A percentile compares a stretch with the other conserved stretches of the same genome.
Evolutionary conservation across 2,113 vertebrate genomes (phyloP).

Genomic region (Columba livia): DNA sequence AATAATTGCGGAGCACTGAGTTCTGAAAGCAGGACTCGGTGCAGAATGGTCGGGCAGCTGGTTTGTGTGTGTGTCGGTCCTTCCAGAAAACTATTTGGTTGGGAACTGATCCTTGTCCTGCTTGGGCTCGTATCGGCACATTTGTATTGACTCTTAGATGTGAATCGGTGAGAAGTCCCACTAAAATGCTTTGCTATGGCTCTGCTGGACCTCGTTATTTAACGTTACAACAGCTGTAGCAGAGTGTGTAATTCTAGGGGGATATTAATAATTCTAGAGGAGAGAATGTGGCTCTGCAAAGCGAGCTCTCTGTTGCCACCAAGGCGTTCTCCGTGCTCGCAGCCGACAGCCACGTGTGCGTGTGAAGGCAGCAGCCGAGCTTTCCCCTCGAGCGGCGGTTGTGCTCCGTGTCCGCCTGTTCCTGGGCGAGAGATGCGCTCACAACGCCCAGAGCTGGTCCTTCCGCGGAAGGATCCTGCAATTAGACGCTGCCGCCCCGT

Average conservation of each 20-base stretch:
- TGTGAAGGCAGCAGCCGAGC: not conserved
- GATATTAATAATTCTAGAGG: not conserved
- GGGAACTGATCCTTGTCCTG: not conserved
- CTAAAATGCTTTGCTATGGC: not conserved
- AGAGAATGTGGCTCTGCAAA: not conserved
- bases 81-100: not conserved
- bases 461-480: not conserved
- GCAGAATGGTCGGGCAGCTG: not conserved
- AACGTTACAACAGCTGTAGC: not conserved
- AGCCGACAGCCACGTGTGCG: fast-evolving
- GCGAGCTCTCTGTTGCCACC: not conserved
- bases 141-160: not conserved
- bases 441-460: not conserved
- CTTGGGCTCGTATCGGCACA: not conserved
- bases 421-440: not conserved
- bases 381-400: not conserved
- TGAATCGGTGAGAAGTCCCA: not conserved
- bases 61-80: not conserved
- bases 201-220: not conserved
- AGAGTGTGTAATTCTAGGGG: not conserved
- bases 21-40: slow-evolving; percentile 12
- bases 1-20: slow-evolving; percentile 54
- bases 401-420: not conserved
- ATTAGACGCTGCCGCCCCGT: not conserved
- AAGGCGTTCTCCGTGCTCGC: not conserved